A percentile compares a stretch with the other conserved stretches of the same genome.
Conservation (phyloP, 2,797 vertebrate species). For the Ctenopoma multispine region DNA sequence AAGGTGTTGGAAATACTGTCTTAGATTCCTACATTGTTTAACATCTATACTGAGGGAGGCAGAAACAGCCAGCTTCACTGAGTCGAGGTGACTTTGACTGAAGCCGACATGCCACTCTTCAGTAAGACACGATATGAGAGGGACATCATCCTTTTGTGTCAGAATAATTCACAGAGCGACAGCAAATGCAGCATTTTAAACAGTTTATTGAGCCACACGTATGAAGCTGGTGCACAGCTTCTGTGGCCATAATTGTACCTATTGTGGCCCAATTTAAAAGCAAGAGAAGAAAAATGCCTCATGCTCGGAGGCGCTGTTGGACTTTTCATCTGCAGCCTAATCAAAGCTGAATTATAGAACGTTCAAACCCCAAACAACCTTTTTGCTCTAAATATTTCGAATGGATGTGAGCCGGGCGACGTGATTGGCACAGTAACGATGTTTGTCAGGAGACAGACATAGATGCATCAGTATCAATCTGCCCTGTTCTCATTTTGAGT, state of each 20-base stretch:
- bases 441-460: constrained; percentile 56
- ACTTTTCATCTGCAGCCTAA: constrained; percentile 65
- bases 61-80: constrained; percentile 21
- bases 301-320: constrained; percentile 33
- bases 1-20: background rate
- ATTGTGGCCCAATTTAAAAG: constrained; percentile 47
- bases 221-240: constrained; percentile 10
- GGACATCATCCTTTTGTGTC: constrained; percentile 43
- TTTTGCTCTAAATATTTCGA: constrained; percentile 74
- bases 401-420: constrained; percentile 45
- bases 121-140: constrained; percentile 23
- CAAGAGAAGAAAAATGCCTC: constrained; percentile 40
- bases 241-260: constrained; percentile 34
- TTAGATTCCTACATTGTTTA: constrained; percentile 4
- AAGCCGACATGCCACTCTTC: constrained; percentile 21
- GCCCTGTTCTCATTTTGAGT: constrained; percentile 50
- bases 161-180: constrained; percentile 45
- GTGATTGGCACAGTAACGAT: constrained; percentile 60
- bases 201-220: constrained; percentile 34
- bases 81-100: constrained; percentile 37
- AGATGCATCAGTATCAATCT: constrained; percentile 62
- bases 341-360: constrained; percentile 68
- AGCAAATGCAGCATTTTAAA: constrained; percentile 40
- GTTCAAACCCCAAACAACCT: constrained; percentile 58
- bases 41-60: constrained; percentile 24